Conservation (phyloP, 1,140 invertebrate species). For the Dendrolimus punctatus region DNA sequence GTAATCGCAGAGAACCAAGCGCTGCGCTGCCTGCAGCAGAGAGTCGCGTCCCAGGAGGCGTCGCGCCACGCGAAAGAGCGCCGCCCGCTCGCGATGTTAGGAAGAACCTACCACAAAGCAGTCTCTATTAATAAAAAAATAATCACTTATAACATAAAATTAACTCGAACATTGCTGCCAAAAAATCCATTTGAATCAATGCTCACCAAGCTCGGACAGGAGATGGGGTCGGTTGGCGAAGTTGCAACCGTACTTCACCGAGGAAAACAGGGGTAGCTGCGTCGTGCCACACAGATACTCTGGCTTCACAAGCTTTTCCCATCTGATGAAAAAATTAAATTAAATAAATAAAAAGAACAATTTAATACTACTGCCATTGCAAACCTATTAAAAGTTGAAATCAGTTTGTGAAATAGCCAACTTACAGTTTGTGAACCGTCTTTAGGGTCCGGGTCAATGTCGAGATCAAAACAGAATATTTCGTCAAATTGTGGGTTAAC, state of each 20-base stretch:
- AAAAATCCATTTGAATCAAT: neutral
- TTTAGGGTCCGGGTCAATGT: constrained; percentile 72
- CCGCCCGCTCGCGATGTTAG: constrained; percentile 81
- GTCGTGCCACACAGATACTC: constrained; percentile 90
- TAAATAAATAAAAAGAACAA: neutral
- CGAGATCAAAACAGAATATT: constrained; percentile 88
- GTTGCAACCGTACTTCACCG: constrained; percentile 86
- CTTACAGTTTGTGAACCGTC: constrained; percentile 72
- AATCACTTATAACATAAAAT: neutral
- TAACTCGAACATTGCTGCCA: neutral
- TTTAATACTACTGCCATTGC: no score
- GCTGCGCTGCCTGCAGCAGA: constrained; percentile 73
- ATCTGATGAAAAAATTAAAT: constrained; percentile 25
- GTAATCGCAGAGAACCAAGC: constrained; percentile 86
- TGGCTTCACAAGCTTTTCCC: constrained; percentile 76
- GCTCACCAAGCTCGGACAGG: constrained; percentile 54
- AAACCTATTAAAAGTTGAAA: neutral
- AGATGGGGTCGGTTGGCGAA: constrained; percentile 74
- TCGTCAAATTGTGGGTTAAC: constrained; percentile 92
- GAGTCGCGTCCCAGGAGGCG: constrained; percentile 78
- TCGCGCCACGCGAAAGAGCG: constrained; percentile 76
- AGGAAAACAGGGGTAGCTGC: constrained; percentile 81
- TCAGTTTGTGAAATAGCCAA: constrained; percentile 5
- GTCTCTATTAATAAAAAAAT: neutral
- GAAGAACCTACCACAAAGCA: constrained; percentile 79